Base-by-base conservation (phyloP, 2,888 invertebrate genomes). In the Xanthostigma xanthostigma region DNA sequence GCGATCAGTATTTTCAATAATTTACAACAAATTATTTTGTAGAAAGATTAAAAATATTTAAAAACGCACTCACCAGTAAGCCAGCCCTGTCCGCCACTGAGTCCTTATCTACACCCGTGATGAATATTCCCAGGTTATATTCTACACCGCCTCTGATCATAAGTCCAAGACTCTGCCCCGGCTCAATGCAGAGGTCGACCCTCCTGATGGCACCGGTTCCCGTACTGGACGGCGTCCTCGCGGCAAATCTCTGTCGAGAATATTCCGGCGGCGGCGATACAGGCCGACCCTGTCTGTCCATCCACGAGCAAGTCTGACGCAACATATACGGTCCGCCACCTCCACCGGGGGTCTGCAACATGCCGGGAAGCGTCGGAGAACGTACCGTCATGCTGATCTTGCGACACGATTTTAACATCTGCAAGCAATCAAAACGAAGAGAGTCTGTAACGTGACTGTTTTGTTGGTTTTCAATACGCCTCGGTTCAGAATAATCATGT, bases 131-230 rank as follows among this genome's bases (percentile, higher is more conserved):
- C 53, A 95, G 78, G 60, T 89, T 93, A 70, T 94, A 94, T 67
- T 95, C 94, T 49, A 90, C 78, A 12, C 95, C 95, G 33, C 95
- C 95, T 52, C 95, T 75, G 58, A 95, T 94, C 90, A 92, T 92
- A 59, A 95, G 73, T 9, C 95, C 95, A 55, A 95, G 71, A 52
- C 89, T 89, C 66, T 92, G 89, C 6, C 90, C 90, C 9, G 89
- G 88, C 64, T 90, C 89, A 62, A 90, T 90, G 64, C 85, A 82
- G 53, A 91, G 73, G 60, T 90, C 89, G 62, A 90, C 81, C 72
- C 80, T 74, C 57, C 79, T 68, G 61, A 79, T 72, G 50, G 51
- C 75, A 76, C 55, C 80, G 73, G 58, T 81, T 80, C 48, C 48
- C n/a, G 48, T 39, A 11, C 64, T 63, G 49, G 63, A 63, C 49